Conservation (phyloP, 2,888 invertebrate genomes). For the Zygothrica quintamaculata region DNA sequence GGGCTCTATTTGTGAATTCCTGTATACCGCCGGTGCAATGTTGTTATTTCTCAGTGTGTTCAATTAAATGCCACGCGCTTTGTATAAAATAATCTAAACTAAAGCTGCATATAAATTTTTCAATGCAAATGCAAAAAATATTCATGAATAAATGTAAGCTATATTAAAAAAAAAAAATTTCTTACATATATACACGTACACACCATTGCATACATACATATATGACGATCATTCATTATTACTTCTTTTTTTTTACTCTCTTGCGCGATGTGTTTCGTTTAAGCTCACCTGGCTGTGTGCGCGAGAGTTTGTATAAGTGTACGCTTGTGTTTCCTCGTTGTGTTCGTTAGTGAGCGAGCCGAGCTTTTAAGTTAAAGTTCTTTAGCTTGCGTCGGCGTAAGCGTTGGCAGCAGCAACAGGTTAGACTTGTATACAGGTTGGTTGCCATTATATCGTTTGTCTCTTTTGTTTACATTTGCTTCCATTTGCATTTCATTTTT, state of each 20-base stretch:
- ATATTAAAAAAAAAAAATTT: constrained; percentile 33
- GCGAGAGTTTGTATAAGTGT: constrained; percentile 29
- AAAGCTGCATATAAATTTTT: constrained; percentile 6
- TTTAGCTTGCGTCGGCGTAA: constrained; percentile 65
- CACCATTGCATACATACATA: constrained; percentile 14
- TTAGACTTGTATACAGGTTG: constrained; percentile 73
- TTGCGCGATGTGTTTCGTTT: constrained; percentile 69
- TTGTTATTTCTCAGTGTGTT: constrained; percentile 5
- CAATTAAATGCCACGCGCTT: constrained; percentile 25
- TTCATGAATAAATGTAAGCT: constrained; percentile 34
- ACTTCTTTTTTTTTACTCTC: constrained; percentile 46
- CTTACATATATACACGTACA: constrained; percentile 32
- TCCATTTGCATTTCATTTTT: constrained; percentile 48
- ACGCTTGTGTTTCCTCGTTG: constrained; percentile 23
- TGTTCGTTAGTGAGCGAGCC: constrained; percentile 25
- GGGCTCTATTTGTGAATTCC: constrained; percentile 27
- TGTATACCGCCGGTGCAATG: constrained; percentile 22
- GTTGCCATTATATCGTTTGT: constrained; percentile 60
- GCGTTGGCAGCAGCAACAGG: constrained; percentile 59
- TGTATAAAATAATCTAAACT: constrained; percentile 17
- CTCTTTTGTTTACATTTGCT: constrained; percentile 54
- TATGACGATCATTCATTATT: constrained; percentile 68
- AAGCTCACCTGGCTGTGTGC: constrained; percentile 57
- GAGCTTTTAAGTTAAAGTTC: constrained; percentile 74
- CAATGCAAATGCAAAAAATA: constrained; percentile 34